These are phyloP conservation scores for Phataginus tricuspis DNA, from an alignment of 2,797 vertebrate species.

Conservation along the genomic window DNA sequence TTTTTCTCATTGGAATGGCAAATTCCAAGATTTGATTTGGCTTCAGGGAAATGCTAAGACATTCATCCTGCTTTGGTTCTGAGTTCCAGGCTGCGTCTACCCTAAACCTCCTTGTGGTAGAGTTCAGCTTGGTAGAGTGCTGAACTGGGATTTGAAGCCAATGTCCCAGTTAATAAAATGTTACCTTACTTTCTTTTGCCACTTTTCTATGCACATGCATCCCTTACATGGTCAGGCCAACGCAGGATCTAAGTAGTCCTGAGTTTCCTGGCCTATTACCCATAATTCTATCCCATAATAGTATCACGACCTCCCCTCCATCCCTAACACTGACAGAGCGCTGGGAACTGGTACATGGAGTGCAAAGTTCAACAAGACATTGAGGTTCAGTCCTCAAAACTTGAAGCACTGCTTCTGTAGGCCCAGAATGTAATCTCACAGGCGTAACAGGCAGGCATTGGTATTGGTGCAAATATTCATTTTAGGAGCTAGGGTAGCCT, in stretches of 20 bases:
- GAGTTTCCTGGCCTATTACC: not conserved
- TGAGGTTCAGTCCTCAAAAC: conserved; percentile 6
- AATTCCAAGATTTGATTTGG: conserved; percentile 32
- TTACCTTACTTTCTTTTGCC: conserved; percentile 21
- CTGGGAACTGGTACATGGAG: not conserved
- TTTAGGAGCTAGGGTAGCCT: not conserved
- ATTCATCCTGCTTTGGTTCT: conserved; percentile 1
- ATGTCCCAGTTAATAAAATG: not conserved
- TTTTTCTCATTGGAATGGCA: not conserved
- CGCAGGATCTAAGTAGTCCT: not conserved
- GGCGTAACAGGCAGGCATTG: not conserved
- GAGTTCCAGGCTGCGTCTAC: not conserved
- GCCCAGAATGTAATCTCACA: not conserved
- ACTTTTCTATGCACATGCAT: not conserved
- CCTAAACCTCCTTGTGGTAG: conserved; percentile 28
- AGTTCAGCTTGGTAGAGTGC: not conserved
- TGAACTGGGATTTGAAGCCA: not conserved
- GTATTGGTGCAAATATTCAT: conserved; percentile 5
- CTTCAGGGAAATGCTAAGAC: not conserved
- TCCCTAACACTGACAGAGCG: not conserved
- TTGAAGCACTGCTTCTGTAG: not conserved
- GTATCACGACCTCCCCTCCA: not conserved
- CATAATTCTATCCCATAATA: not conserved
- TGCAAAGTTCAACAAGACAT: not conserved
- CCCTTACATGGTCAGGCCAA: not conserved